A percentile compares a stretch with the other conserved stretches of the same genome.
phyloP scores from a whole-genome alignment of 1,140 invertebrate genomes.

The Hyphantria cunea region DNA sequence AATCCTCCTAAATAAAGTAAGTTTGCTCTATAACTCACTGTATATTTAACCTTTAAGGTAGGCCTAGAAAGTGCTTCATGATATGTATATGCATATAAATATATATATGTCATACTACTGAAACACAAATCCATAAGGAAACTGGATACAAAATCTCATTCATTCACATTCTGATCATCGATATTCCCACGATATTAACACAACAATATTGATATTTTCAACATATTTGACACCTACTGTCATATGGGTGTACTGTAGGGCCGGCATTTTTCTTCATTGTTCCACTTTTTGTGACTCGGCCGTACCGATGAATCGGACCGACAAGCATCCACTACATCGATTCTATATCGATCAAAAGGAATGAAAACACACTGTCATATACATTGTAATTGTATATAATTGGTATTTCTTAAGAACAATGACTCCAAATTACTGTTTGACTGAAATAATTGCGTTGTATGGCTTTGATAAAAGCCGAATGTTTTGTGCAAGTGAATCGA shows the following conservation, averaged over 20 bases:
- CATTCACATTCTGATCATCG: not conserved
- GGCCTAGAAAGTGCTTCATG: no score
- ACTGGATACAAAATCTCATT: not conserved
- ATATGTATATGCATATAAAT: no score
- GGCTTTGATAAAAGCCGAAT: constrained; percentile 70
- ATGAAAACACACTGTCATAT: constrained; percentile 74
- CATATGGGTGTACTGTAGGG: not conserved
- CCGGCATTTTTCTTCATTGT: constrained; percentile 56
- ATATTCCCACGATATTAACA: not conserved
- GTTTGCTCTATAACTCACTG: no score
- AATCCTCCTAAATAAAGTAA: no score
- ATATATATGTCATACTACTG: no score
- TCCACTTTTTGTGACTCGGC: constrained; percentile 59
- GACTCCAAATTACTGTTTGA: constrained; percentile 75
- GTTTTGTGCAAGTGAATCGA: constrained; percentile 44
- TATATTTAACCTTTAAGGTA: no score
- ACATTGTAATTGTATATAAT: constrained; percentile 80
- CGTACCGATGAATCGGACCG: constrained; percentile 40
- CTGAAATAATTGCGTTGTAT: constrained; percentile 71
- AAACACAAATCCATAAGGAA: no score
- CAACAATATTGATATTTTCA: constrained; percentile 13
- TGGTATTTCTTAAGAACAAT: constrained; percentile 80
- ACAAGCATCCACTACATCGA: constrained; percentile 55
- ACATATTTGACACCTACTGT: constrained; percentile 32
- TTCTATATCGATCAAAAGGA: constrained; percentile 67